Base-by-base conservation (phyloP, 2,113 vertebrate genomes). In the Oncorhynchus tshawytscha region DNA sequence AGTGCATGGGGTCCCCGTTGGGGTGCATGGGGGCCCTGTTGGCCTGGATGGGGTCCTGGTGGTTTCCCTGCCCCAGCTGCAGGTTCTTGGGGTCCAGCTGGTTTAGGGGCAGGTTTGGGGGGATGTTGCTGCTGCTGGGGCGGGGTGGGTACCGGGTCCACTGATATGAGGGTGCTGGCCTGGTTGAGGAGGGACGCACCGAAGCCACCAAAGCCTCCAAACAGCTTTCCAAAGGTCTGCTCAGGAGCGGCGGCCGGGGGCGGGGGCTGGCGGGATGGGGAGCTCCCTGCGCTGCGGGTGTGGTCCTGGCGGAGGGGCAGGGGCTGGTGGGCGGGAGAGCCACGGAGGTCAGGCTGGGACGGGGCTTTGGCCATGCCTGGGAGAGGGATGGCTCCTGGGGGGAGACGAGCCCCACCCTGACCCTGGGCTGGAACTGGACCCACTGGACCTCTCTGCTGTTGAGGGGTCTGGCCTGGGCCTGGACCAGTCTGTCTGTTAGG, bases 141-240 rank as follows among this genome's bases (percentile, higher is more conserved):
- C 2, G 12, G 92, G 81, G 48, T 83, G 78, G 78, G 93, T 93
- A 73, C 24, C 3, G 93, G 96, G 91, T 95, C 97, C 77, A 93
- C 96, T 4, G 96, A 96, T 91, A 99, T 98, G 5, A 99, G 94
- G 1, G 95, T 99, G 87, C 95, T 98, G 2, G 98, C 98, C 90
- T 99, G 97, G 91, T 96, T 99, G 78, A 99, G 91, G n/a, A 99
- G 95, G 12, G 97, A 99, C 0, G 97, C 97, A 13, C 98, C 98
- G 0, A 99, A 97, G 71, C 98, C 51, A 13, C 51, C 51, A 18
- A 54, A 54, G 16, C 51, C 51, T 18, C 51, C 98, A 0, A 99
- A 98, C 76, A 99, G 93, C 89, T 98, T 99, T 80, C 97, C 98
- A 0, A 98, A 97, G 71, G 95, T 91, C 87, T 95, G 96, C 76